These are phyloP conservation scores for Melanotaenia trifasciata DNA, from an alignment of 2,797 vertebrate species.

Conservation along the genomic window DNA sequence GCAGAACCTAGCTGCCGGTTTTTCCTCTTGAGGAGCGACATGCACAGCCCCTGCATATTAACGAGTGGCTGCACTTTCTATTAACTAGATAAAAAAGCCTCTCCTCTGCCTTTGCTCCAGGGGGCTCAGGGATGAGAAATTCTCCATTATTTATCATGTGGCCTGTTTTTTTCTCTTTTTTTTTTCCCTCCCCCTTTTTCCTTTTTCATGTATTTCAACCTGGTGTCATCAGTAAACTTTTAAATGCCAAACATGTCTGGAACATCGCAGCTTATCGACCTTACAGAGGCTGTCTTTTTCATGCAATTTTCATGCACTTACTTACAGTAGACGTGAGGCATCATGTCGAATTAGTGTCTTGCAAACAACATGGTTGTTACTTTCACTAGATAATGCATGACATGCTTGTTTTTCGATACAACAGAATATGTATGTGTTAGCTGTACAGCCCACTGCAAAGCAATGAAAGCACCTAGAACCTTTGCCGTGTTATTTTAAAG, in stretches of 20 bases:
- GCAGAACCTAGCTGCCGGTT: slow-evolving; percentile 97
- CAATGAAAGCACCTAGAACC: neutral
- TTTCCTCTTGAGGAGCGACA: slow-evolving; percentile 92
- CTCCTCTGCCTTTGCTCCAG: slow-evolving; percentile 96
- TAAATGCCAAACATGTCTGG: slow-evolving; percentile 85
- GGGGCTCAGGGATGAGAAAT: slow-evolving; percentile 96
- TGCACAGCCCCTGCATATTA: slow-evolving; percentile 98
- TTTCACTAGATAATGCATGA: slow-evolving; percentile 63
- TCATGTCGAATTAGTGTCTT: slow-evolving; percentile 79
- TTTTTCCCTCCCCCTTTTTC: slow-evolving; percentile 28
- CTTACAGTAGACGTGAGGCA: slow-evolving; percentile 79
- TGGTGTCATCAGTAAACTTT: slow-evolving; percentile 94
- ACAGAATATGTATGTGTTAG: slow-evolving; percentile 49
- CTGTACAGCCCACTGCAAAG: slow-evolving; percentile 10
- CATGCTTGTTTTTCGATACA: slow-evolving; percentile 43
- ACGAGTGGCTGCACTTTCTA: slow-evolving; percentile 99
- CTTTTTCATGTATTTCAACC: slow-evolving; percentile 89
- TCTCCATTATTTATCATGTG: slow-evolving; percentile 98
- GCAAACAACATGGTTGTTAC: slow-evolving; percentile 77
- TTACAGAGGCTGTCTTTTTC: slow-evolving; percentile 81
- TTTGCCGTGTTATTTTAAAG: neutral
- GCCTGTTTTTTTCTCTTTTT: slow-evolving; percentile 69
- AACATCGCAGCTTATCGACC: slow-evolving; percentile 82
- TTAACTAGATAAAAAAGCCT: slow-evolving; percentile 99
- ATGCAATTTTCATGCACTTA: slow-evolving; percentile 80